These are phyloP conservation scores for Cinclus cinclus DNA, from an alignment of 2,113 vertebrate species.

Conservation along the genomic window DNA sequence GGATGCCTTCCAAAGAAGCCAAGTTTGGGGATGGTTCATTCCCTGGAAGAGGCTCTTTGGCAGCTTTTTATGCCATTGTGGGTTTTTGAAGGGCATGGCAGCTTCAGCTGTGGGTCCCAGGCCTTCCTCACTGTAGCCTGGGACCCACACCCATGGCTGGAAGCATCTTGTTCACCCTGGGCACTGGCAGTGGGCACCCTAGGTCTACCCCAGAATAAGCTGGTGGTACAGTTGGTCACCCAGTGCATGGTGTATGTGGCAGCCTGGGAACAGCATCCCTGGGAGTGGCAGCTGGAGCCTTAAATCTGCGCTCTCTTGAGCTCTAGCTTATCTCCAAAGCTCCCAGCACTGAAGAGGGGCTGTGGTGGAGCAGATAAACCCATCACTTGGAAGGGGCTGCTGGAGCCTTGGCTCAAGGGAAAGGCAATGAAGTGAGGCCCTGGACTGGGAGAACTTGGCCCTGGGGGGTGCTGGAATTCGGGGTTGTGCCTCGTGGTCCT, in stretches of 20 bases:
- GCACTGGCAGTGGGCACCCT: fast-evolving
- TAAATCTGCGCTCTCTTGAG: not conserved
- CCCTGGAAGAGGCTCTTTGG: not conserved
- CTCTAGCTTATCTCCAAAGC: not conserved
- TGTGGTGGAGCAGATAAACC: not conserved
- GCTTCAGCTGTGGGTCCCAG: not conserved
- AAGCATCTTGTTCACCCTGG: not conserved
- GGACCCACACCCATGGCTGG: not conserved
- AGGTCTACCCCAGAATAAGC: not conserved
- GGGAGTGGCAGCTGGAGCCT: not conserved
- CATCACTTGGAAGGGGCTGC: not conserved
- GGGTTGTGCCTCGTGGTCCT: not conserved
- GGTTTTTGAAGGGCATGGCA: not conserved
- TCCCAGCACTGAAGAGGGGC: not conserved
- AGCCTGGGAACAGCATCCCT: not conserved
- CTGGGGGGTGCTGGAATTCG: fast-evolving
- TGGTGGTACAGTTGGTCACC: not conserved
- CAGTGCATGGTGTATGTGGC: not conserved
- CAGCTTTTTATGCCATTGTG: not conserved
- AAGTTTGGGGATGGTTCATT: not conserved
- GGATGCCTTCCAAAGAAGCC: not conserved
- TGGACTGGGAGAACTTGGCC: not conserved
- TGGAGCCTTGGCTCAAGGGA: fast-evolving
- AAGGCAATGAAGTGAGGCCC: not conserved
- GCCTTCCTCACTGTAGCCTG: no score